Base-by-base conservation (phyloP, 2,888 invertebrate species). In the Galerucella calmariensis region DNA sequence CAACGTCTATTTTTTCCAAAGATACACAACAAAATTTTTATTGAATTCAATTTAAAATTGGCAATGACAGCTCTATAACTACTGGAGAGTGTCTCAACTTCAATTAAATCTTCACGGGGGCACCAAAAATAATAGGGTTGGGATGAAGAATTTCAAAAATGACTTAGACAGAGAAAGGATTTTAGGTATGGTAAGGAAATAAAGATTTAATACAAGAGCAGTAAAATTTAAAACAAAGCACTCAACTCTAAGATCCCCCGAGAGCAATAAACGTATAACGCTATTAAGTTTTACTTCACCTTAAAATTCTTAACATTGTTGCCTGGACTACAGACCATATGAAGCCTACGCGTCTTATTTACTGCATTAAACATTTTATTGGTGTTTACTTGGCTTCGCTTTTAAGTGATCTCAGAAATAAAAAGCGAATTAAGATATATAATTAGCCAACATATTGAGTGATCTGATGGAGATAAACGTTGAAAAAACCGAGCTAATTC, bases 341-440 rank as follows among this genome's bases (percentile, higher is more conserved):
- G n/a, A 35, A 63, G 46, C 73, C 73, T 59, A 72, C 72, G 72
- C 72, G 35, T 35, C 16, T 58, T 16, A 69, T 69, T 66, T 27
- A 73, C 58, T 46, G 27, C 35, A 61, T 69, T 56, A 20, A 61
- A 41, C 68, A 63, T 68, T 68, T 69, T 73, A 73, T 73, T 63
- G 35, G 66, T 58, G 48, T 58, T 65, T 65, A 58, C 51, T 46
- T 69, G 53, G 48, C 69, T 69, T 66, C 27, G 65, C 56, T 69
- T 56, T 66, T 69, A 69, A 73, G 69, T 73, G 73, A 69, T 73
- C 73, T 56, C 35, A 66, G 69, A 73, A 73, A 73, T 73, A 73
- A 73, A 73, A 73, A 69, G 69, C 73, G 56, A 73, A 73, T 73
- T 69, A 73, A 73, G 73, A 73, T 73, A 69, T 62, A 46, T 69